Evolutionary conservation across 2,888 invertebrate genomes (phyloP), one percentile per base, ranked within the genome.

Genomic region (Helobdella robusta): DNA sequence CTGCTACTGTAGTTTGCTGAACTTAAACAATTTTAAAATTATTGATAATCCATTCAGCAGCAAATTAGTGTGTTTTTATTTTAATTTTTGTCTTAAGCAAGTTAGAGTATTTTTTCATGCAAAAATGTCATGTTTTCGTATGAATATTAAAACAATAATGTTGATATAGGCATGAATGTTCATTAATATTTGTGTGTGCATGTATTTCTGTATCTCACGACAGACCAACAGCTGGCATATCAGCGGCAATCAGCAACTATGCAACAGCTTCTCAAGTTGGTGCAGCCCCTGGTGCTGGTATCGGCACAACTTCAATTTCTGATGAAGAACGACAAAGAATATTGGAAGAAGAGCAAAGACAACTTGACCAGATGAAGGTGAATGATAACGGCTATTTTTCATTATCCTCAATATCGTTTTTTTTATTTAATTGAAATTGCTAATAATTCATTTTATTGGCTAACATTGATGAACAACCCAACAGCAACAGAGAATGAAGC

Each of bases 341-440:
- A 46, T 81, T 98, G 68, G 94, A 94, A 34, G 94, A 97, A 77
- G 97, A 98, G 79, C 93, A 94, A 79, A 91, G 91, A 32, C 89
- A 89, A 65, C 87, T 97, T 85, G 92, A 89, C 81, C 89, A 91
- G 81, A 89, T 92, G 79, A 94, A 93, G 87, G 94, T 77, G 69
- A 65, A 70, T 25, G 35, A n/a, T 59, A n/a, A n/a, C 58, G 23
- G 32, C 58, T 44, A 15, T 44, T 44, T 44, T 15, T 44, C 44
- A 15, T 18, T 44, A 18, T 44, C 18, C 18, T 18, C 15, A 15
- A 15, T 15, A 15, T 44, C 18, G 18, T 44, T 44, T 44, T 44
- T 44, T 15, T 44, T 15, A 15, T 52, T 18, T 52, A 18, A 52
- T 20, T 52, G 11, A 20, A 11, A 52, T 52, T 52, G 20, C 11